Percentiles rank a stretch among this genome's conserved stretches.
Conservation (phyloP, 2,113 vertebrate species). For the Stictonetta naevosa region DNA sequence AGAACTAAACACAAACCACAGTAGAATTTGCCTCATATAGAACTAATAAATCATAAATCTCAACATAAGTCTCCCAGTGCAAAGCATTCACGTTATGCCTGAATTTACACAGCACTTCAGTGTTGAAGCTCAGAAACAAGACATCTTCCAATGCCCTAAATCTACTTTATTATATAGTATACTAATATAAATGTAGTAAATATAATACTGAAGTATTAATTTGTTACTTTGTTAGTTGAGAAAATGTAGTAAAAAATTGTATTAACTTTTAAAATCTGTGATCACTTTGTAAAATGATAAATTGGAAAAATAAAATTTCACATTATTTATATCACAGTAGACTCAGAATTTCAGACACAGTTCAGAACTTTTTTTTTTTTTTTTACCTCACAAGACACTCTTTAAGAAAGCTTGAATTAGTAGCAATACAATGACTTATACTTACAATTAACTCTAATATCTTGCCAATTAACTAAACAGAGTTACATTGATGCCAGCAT, state of each 20-base stretch:
- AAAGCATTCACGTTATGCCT: not conserved
- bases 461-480: not conserved
- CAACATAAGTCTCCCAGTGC: not conserved
- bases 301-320: not conserved
- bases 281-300: not conserved
- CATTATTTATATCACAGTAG: not conserved
- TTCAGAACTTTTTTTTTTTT: not conserved
- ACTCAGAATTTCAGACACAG: not conserved
- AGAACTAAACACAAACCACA: not conserved
- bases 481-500: not conserved
- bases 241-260: not conserved
- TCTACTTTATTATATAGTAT: not conserved
- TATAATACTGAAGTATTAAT: not conserved
- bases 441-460: not conserved
- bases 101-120: not conserved
- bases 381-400: not conserved
- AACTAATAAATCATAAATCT: not conserved
- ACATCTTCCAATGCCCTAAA: not conserved
- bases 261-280: not conserved
- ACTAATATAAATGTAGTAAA: not conserved
- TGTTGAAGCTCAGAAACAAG: not conserved
- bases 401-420: not conserved
- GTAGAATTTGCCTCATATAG: not conserved
- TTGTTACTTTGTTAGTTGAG: not conserved
- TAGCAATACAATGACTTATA: not conserved